Percentiles rank a stretch among this genome's conserved stretches.
Conservation (phyloP, 2,797 vertebrate species). For the Phoebastria nigripes region DNA sequence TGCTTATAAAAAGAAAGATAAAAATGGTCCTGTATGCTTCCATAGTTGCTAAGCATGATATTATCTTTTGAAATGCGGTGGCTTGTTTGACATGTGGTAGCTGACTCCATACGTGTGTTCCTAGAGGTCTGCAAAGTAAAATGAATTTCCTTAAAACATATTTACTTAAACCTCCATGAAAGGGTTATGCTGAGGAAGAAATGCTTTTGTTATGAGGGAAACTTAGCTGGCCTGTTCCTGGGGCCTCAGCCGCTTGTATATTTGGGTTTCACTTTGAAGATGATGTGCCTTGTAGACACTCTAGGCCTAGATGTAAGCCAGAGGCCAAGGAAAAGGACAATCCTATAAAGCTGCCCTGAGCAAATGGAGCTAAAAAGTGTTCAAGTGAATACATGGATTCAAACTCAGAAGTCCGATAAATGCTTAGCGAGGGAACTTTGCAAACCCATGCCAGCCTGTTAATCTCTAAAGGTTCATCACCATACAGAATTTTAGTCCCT, state of each 20-base stretch:
- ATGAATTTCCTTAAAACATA: neutral
- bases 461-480: neutral
- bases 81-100: neutral
- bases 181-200: neutral
- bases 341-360: neutral
- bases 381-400: neutral
- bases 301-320: neutral
- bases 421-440: neutral
- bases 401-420: neutral
- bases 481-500: neutral
- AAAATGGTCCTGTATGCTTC: neutral
- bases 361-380: neutral
- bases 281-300: neutral
- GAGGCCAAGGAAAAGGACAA: neutral
- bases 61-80: fast-evolving
- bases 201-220: neutral
- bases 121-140: neutral
- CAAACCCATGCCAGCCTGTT: neutral
- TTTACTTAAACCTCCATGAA: neutral
- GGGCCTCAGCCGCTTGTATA: neutral
- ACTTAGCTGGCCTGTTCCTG: neutral
- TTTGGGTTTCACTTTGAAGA: neutral
- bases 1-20: neutral
- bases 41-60: neutral
- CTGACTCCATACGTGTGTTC: neutral